Conservation (phyloP, 2,797 vertebrate species). For the Gambelia wislizenii region DNA sequence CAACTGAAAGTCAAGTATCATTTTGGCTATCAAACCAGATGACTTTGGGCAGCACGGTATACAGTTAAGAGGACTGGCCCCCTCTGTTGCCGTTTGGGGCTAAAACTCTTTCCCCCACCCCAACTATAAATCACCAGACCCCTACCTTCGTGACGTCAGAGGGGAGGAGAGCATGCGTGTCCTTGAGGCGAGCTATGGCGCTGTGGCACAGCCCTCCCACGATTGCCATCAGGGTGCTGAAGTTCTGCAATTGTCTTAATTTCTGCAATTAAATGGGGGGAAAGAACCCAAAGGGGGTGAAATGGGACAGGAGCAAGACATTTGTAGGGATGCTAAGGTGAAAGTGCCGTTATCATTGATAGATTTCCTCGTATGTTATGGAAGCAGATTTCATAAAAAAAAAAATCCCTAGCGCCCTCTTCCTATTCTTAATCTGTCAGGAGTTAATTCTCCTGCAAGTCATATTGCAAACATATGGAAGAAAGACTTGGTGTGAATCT, state of each 20-base stretch:
- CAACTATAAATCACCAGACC: too few relatives aligned
- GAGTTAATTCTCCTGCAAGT: too few relatives aligned
- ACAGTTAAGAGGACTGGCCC: too few relatives aligned
- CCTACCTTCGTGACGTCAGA: constrained; percentile 91
- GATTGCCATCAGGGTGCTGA: constrained; percentile 94
- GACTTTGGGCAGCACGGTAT: not conserved
- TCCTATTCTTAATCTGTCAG: too few relatives aligned
- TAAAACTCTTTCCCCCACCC: too few relatives aligned
- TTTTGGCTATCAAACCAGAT: not conserved
- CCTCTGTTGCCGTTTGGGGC: not conserved
- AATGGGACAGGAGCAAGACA: too few relatives aligned
- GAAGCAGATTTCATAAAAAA: not conserved
- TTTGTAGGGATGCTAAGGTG: not conserved
- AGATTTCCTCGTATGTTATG: not conserved
- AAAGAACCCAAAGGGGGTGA: not conserved
- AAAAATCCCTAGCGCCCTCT: too few relatives aligned
- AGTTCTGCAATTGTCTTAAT: constrained; percentile 88
- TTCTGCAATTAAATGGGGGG: constrained; percentile 74
- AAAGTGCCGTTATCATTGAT: not conserved
- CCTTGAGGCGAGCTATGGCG: constrained; percentile 92
- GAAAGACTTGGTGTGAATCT: not conserved
- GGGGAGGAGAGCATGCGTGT: constrained; percentile 87
- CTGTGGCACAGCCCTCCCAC: constrained; percentile 93
- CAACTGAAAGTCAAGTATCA: not conserved
- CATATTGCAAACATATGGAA: too few relatives aligned